Evolutionary conservation across 1,140 invertebrate genomes (phyloP).

Genomic region (Piezodorus guildinii): DNA sequence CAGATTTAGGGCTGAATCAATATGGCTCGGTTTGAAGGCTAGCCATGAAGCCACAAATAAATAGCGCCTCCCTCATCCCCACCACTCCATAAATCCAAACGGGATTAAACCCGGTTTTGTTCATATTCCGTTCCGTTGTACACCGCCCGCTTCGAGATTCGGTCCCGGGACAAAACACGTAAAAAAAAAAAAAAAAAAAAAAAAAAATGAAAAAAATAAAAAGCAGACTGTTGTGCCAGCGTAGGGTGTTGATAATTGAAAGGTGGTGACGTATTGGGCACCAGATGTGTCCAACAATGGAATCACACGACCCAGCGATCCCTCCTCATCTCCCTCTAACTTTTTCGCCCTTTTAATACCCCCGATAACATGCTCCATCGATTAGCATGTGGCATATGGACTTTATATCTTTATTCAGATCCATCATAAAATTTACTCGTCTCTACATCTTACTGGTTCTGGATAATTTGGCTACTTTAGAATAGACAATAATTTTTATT

Average conservation of each 20-base stretch:
- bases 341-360: too few relatives aligned
- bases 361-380: too few relatives aligned
- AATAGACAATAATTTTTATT: too few relatives aligned
- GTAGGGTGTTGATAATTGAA: slow-evolving; percentile 4
- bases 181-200: not conserved
- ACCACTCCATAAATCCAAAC: not conserved
- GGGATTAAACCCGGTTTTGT: not conserved
- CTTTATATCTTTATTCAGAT: too few relatives aligned
- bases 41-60: slow-evolving; percentile 13
- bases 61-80: not conserved
- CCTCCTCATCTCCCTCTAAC: too few relatives aligned
- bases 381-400: too few relatives aligned
- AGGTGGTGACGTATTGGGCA: slow-evolving; percentile 12
- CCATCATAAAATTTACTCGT: too few relatives aligned
- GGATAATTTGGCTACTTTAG: too few relatives aligned
- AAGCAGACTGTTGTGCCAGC: not conserved
- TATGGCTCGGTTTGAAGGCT: slow-evolving; percentile 7
- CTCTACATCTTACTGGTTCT: too few relatives aligned
- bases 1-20: not conserved
- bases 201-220: not conserved
- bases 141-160: not conserved
- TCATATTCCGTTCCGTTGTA: slow-evolving; percentile 4
- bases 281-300: slow-evolving; percentile 9
- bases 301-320: not conserved
- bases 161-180: too few relatives aligned